Percentiles rank a stretch among this genome's conserved stretches.
phyloP scores from a whole-genome alignment of 2,797 vertebrate species.

The Vultur gryphus region DNA sequence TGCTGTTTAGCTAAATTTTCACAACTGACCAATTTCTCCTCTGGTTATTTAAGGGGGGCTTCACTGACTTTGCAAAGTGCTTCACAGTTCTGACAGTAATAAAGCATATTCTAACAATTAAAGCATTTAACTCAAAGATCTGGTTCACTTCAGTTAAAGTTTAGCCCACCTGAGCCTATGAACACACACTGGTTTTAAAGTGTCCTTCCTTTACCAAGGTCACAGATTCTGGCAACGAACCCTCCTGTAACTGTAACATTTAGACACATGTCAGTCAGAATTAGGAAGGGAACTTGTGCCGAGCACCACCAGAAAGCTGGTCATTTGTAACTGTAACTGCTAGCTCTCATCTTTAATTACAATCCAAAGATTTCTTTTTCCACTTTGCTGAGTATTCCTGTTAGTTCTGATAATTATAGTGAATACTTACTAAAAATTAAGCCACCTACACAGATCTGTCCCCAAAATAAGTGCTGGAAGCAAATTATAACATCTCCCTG shows the following conservation, averaged over 20 bases:
- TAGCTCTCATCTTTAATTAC: not conserved
- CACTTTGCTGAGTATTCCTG: not conserved
- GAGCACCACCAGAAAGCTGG: not conserved
- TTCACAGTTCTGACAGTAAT: not conserved
- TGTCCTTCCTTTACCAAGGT: not conserved
- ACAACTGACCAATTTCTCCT: not conserved
- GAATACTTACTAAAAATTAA: conserved; percentile 2
- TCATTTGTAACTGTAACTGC: not conserved
- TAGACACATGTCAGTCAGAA: not conserved
- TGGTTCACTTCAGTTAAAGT: not conserved
- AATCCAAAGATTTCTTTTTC: not conserved
- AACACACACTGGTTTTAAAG: not conserved
- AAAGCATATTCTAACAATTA: not conserved
- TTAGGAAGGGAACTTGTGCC: fast-evolving
- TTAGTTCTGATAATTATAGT: not conserved
- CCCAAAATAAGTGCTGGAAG: conserved; percentile 32
- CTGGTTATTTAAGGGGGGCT: not conserved
- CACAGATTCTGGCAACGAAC: not conserved
- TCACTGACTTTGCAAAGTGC: not conserved
- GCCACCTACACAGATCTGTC: conserved; percentile 12
- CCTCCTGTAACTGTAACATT: not conserved
- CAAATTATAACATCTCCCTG: conserved; percentile 1
- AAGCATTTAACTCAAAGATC: not conserved
- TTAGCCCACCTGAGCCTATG: not conserved
- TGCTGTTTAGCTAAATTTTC: not conserved